These are phyloP conservation scores for Uromys caudimaculatus DNA, from an alignment of 2,797 vertebrate genomes.

Conservation along the genomic window DNA sequence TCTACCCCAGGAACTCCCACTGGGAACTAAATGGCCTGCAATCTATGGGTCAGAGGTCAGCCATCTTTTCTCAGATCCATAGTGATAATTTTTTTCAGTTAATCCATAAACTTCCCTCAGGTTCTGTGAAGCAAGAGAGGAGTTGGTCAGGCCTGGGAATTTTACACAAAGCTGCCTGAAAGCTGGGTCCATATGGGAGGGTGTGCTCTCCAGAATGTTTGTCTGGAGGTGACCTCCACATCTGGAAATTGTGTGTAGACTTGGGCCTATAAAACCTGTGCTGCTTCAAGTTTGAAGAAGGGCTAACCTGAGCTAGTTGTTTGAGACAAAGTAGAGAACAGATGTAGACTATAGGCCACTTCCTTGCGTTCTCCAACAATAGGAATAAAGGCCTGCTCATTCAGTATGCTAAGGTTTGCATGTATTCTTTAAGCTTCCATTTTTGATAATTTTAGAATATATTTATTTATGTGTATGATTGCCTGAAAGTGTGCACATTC, in stretches of 20 bases:
- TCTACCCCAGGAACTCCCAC: neutral
- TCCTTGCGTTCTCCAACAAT: neutral
- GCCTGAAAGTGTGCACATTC: neutral
- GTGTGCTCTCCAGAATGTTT: neutral
- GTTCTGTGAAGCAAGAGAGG: constrained; percentile 6
- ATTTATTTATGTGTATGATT: neutral
- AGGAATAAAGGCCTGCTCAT: neutral
- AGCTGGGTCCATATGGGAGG: neutral
- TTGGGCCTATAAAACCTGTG: neutral
- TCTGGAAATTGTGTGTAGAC: neutral
- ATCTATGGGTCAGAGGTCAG: constrained; percentile 23
- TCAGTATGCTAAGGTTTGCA: neutral
- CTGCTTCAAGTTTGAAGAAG: neutral
- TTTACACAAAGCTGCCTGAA: neutral
- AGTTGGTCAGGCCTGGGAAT: neutral
- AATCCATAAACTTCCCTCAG: neutral
- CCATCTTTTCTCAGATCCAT: neutral
- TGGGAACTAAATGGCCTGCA: constrained; percentile 5
- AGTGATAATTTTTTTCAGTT: neutral
- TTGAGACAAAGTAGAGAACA: constrained; percentile 47
- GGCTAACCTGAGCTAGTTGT: neutral
- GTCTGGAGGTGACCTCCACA: neutral
- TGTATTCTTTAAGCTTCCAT: neutral
- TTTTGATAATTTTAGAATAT: neutral
- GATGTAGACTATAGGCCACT: neutral